Percentiles rank a stretch among this genome's conserved stretches.
Conservation (phyloP, 2,797 vertebrate genomes). For the Pangasius djambal region DNA sequence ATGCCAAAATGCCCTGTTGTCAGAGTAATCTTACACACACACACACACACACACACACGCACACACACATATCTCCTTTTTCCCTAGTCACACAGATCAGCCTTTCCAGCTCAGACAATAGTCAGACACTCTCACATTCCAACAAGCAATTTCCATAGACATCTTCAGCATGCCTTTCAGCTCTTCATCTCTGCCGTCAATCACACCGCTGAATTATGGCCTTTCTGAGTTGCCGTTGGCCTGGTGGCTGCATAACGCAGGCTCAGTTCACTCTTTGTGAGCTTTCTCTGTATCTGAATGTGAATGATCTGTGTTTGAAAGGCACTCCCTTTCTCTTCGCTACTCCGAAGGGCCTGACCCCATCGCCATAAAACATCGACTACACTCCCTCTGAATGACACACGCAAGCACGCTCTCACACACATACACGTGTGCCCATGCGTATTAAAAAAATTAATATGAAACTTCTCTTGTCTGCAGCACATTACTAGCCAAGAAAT, state of each 20-base stretch:
- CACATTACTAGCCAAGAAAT: constrained; percentile 13
- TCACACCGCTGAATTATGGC: constrained; percentile 52
- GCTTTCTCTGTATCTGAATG: constrained; percentile 38
- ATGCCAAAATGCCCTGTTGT: constrained; percentile 22
- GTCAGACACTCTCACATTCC: constrained; percentile 54
- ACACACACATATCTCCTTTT: neutral
- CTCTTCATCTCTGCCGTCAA: constrained; percentile 50
- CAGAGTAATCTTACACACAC: constrained; percentile 34
- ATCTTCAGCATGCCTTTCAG: constrained; percentile 47
- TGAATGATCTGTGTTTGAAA: constrained; percentile 56
- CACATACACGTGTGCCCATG: constrained; percentile 27
- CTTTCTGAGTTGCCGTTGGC: constrained; percentile 48
- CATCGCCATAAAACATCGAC: constrained; percentile 44
- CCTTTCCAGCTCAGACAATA: constrained; percentile 49
- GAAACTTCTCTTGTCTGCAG: constrained; percentile 13
- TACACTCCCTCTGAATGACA: constrained; percentile 33
- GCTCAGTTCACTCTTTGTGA: constrained; percentile 43
- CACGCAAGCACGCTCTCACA: constrained; percentile 29
- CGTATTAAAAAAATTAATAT: constrained; percentile 4
- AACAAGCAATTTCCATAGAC: constrained; percentile 52
- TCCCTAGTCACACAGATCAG: constrained; percentile 26
- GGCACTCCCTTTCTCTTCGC: constrained; percentile 45
- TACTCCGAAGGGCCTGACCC: constrained; percentile 49
- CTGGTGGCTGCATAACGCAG: constrained; percentile 32
- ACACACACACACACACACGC: constrained; percentile 39